Conservation (phyloP, 2,797 vertebrate species). For the Halcyon smyrnensis region DNA sequence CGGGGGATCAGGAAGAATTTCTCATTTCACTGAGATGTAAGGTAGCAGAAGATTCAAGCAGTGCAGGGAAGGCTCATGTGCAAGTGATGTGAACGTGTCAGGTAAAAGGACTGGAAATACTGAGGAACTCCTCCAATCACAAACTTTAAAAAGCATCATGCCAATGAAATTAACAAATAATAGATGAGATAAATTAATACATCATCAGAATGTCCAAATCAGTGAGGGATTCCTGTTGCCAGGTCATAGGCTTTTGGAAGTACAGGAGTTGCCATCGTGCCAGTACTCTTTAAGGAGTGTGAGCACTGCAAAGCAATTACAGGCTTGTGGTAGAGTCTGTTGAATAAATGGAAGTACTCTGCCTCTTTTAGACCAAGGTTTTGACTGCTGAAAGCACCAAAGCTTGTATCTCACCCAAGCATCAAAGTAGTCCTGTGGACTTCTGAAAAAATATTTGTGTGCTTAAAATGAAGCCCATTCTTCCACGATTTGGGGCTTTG, state of each 20-base stretch:
- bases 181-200: not conserved
- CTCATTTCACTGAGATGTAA: not conserved
- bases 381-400: not conserved
- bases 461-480: not conserved
- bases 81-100: not conserved
- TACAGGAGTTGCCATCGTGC: not conserved
- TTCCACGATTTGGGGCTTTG: not conserved
- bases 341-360: not conserved
- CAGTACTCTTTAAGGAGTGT: not conserved
- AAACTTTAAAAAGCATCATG: not conserved
- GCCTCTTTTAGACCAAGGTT: not conserved
- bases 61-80: not conserved
- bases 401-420: not conserved
- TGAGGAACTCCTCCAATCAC: not conserved
- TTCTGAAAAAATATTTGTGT: not conserved
- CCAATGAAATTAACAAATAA: not conserved
- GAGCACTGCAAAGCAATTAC: not conserved
- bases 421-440: not conserved
- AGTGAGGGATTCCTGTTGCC: not conserved
- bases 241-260: not conserved
- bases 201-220: not conserved
- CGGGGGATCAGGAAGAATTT: not conserved
- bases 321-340: not conserved
- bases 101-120: not conserved
- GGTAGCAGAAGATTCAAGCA: not conserved